Conservation (phyloP, 2,888 invertebrate species). For the Melanostoma scalare region DNA sequence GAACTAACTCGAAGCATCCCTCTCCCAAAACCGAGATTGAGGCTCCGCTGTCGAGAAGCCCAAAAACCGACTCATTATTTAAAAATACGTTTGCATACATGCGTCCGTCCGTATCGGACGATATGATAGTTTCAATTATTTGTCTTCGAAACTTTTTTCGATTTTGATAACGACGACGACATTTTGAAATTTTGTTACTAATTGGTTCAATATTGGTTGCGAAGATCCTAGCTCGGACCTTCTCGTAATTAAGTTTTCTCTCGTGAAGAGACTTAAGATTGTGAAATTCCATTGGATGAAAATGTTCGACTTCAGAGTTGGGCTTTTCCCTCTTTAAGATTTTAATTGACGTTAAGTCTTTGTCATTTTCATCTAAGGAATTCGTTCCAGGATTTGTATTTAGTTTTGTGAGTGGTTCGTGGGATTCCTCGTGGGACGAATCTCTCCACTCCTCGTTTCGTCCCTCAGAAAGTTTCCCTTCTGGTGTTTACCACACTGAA, state of each 20-base stretch:
- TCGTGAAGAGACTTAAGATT: neutral
- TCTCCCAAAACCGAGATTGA: too few relatives aligned
- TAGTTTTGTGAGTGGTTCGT: conserved; percentile 10
- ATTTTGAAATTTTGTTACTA: neutral
- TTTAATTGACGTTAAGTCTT: neutral
- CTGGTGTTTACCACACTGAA: conserved; percentile 9
- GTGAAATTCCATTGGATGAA: conserved; percentile 5
- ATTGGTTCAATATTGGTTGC: neutral
- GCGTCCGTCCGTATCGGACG: too few relatives aligned
- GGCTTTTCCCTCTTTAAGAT: neutral
- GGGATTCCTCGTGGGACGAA: conserved; percentile 7
- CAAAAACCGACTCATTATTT: too few relatives aligned
- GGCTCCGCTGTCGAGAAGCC: too few relatives aligned
- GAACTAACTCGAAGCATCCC: too few relatives aligned
- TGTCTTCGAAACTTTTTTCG: conserved; percentile 16
- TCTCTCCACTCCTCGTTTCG: conserved; percentile 12
- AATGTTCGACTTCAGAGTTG: neutral
- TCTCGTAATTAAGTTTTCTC: conserved; percentile 4
- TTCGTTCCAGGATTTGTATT: neutral
- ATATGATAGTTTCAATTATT: too few relatives aligned
- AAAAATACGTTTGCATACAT: too few relatives aligned
- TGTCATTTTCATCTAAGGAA: neutral
- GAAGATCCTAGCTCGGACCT: conserved; percentile 1
- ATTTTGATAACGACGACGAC: neutral
- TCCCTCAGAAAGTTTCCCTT: conserved; percentile 8